Conservation (phyloP, 35 echinoderm and acorn worm genomes). For the Heliocidaris tuberculata region DNA sequence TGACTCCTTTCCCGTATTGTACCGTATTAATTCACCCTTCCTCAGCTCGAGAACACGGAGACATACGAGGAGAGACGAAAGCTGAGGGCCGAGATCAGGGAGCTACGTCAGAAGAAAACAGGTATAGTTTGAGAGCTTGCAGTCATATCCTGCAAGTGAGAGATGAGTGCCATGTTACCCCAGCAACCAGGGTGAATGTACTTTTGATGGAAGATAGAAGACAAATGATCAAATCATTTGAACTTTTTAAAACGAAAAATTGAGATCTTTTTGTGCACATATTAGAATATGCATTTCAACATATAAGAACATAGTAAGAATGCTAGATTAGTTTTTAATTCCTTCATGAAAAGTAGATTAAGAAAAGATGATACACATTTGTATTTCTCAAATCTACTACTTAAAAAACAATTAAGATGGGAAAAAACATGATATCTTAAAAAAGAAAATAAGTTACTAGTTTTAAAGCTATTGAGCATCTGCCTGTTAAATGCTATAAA, state of each 20-base stretch:
- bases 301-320: no score
- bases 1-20: background rate
- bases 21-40: background rate
- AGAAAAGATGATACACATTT: no score
- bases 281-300: no score
- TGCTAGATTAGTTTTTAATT: no score
- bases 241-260: background rate
- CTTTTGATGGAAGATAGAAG: background rate
- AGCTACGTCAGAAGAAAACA: constrained; percentile 20
- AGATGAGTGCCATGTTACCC: background rate
- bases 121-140: background rate
- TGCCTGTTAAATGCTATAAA: background rate
- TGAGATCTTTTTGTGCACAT: no score
- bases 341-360: no score
- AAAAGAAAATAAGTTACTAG: background rate
- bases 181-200: background rate
- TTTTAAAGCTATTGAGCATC: background rate
- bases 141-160: background rate
- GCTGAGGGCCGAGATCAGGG: constrained; percentile 12
- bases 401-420: background rate
- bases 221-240: background rate
- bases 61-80: background rate
- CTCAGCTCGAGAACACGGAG: background rate
- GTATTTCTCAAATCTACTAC: background rate
- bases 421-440: background rate